Evolutionary conservation across 2,888 invertebrate genomes (phyloP).

Genomic region (Choreutis nemorana): DNA sequence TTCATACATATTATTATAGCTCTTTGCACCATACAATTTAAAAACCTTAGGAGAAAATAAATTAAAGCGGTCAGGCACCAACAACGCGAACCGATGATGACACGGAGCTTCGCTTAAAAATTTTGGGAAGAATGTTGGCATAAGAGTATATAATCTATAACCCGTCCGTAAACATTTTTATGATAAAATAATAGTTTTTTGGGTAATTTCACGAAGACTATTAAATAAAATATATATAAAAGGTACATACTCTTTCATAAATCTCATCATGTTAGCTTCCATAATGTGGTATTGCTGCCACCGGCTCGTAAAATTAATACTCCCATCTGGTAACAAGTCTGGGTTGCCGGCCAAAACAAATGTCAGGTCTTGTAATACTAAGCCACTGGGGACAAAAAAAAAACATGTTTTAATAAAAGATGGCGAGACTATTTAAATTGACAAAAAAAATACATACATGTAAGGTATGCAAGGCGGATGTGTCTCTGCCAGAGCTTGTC

Average conservation of each 20-base stretch:
- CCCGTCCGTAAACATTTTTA: too few species aligned
- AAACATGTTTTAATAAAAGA: not conserved
- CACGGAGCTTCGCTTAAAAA: too few species aligned
- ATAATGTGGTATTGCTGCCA: conserved; percentile 99
- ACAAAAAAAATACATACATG: conserved; percentile 72
- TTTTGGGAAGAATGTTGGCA: too few species aligned
- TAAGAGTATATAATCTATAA: too few species aligned
- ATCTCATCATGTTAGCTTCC: conserved; percentile 97
- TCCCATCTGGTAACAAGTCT: conserved; percentile 85
- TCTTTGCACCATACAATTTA: too few species aligned
- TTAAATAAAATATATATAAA: conserved; percentile 3
- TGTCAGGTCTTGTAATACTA: conserved; percentile 97
- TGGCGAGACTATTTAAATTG: too few species aligned
- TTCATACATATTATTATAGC: too few species aligned
- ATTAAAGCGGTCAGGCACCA: too few species aligned
- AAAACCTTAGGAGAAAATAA: too few species aligned
- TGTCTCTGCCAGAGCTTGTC: conserved; percentile 92
- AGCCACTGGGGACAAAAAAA: conserved; percentile 72
- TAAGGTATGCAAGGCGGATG: conserved; percentile 99
- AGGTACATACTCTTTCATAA: conserved; percentile 88
- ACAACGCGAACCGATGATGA: too few species aligned
- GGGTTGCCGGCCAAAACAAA: conserved; percentile 98
- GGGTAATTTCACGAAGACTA: not conserved
- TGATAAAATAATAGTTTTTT: too few species aligned
- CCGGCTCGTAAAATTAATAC: conserved; percentile 95